These are phyloP conservation scores for Blastobasis adustella DNA, from an alignment of 2,888 invertebrate genomes.

Conservation along the genomic window DNA sequence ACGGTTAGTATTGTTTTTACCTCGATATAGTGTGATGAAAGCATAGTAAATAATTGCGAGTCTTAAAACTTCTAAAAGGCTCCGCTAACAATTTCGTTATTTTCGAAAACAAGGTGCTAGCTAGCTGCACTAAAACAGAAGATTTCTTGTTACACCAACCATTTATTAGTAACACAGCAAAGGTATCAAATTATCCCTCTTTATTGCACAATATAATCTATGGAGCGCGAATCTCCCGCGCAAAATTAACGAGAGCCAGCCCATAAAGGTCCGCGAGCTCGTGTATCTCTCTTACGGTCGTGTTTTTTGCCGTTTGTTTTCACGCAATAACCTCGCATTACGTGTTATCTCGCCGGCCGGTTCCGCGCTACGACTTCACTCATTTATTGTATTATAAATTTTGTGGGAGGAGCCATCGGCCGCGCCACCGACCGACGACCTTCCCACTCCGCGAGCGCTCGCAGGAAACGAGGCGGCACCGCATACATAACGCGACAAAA, in stretches of 20 bases:
- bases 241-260: slow-evolving; percentile 51
- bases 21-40: no score
- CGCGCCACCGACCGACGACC: slow-evolving; percentile 41
- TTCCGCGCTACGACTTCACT: slow-evolving; percentile 53
- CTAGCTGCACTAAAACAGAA: no score
- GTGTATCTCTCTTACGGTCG: slow-evolving; percentile 51
- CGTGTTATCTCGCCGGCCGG: slow-evolving; percentile 58
- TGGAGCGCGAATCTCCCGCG: slow-evolving; percentile 50
- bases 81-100: no score
- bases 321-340: slow-evolving; percentile 63
- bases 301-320: slow-evolving; percentile 67
- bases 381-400: slow-evolving; percentile 71
- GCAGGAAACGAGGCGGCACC: slow-evolving; percentile 59
- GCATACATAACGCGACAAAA: slow-evolving; percentile 38
- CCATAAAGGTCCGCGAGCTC: slow-evolving; percentile 56
- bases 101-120: no score
- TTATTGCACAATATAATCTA: slow-evolving; percentile 58
- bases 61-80: no score
- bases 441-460: slow-evolving; percentile 54
- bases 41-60: no score
- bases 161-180: slow-evolving; percentile 50
- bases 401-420: slow-evolving; percentile 64
- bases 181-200: slow-evolving; percentile 58
- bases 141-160: slow-evolving; percentile 5
- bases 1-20: no score